A percentile compares a stretch with the other conserved stretches of the same genome.
These are phyloP conservation scores for Catonia carolina DNA, from an alignment of 2,888 invertebrate genomes.

Conservation along the genomic window DNA sequence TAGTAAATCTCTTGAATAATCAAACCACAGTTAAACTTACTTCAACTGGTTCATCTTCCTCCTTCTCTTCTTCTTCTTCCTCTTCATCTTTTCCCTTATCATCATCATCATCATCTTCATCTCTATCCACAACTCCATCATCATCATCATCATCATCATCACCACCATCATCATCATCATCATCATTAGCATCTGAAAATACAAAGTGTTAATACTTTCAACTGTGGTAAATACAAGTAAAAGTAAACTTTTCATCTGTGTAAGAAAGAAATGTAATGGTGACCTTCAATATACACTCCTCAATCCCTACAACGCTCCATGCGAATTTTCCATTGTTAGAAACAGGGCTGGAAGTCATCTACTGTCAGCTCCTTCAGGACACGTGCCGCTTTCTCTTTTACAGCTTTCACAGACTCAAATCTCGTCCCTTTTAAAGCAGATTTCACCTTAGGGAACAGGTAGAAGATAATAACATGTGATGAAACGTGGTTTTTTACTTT, in stretches of 20 bases:
- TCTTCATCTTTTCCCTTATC: constrained; percentile 13
- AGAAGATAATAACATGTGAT: too few species aligned
- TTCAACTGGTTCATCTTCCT: constrained; percentile 3
- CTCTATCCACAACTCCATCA: constrained; percentile 37
- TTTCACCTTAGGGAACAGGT: too few species aligned
- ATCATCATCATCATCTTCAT: constrained; percentile 37
- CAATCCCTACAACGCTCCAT: too few species aligned
- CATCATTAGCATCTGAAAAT: not conserved
- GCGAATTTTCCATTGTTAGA: too few species aligned
- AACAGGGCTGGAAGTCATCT: too few species aligned
- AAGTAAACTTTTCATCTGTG: constrained; percentile 1
- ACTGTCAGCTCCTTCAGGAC: too few species aligned
- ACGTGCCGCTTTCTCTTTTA: too few species aligned
- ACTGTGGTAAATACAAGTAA: not conserved
- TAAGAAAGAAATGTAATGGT: too few species aligned
- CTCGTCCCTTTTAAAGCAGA: too few species aligned
- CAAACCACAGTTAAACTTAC: not conserved
- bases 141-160: constrained; percentile 41
- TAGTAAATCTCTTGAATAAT: not conserved
- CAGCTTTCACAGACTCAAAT: too few species aligned
- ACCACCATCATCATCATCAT: constrained; percentile 4
- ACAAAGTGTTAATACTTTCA: not conserved
- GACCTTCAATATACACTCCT: too few species aligned
- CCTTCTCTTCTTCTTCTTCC: constrained; percentile 12
- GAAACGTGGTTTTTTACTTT: too few species aligned